These are phyloP conservation scores for Phytoseiulus persimilis DNA, from an alignment of 2,888 invertebrate genomes.

Conservation along the genomic window DNA sequence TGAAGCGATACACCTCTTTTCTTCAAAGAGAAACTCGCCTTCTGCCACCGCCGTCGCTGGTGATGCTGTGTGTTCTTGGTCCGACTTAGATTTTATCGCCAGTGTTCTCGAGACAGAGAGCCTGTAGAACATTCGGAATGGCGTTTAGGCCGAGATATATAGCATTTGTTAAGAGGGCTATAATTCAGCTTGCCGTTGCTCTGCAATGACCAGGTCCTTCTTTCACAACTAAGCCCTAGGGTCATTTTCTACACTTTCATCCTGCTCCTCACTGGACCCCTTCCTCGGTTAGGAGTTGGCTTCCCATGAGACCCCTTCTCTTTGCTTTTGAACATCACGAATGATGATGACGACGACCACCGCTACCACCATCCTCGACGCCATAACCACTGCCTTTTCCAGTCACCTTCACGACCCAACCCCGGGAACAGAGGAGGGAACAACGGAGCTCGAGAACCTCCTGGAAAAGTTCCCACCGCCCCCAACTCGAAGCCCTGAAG, in stretches of 20 bases:
- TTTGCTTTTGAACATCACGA: background rate
- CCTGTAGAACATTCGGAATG: background rate
- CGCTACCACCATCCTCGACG: background rate
- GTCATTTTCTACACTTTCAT: constrained; percentile 5
- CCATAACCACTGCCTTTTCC: background rate
- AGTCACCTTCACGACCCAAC: background rate
- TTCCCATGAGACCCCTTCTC: background rate
- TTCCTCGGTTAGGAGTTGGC: background rate
- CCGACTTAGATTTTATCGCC: background rate
- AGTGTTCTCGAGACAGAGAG: constrained; percentile 5
- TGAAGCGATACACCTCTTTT: background rate
- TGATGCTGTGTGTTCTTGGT: background rate
- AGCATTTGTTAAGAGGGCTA: constrained; percentile 5
- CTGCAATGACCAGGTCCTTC: background rate
- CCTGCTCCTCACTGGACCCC: background rate
- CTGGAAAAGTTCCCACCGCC: background rate
- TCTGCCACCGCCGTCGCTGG: background rate
- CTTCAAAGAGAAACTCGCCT: background rate
- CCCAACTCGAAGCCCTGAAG: background rate
- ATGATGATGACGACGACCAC: background rate
- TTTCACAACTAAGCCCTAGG: background rate
- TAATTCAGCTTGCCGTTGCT: background rate
- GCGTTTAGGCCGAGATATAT: constrained; percentile 5
- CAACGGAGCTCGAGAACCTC: background rate
- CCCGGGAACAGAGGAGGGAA: background rate